phyloP scores from a whole-genome alignment of 2,113 vertebrate genomes.

The Macaca fascicularis region T2T-MFA8v1.1 NC_088388.1:5228501-5229000 shows the following conservation, averaged over 20 bases:
- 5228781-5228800: too few relatives aligned
- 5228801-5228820: too few relatives aligned
- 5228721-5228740: neutral
- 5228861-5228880: neutral
- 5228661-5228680: neutral
- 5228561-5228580: rapidly evolving
- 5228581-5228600: neutral
- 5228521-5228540: too few relatives aligned
- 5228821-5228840: rapidly evolving
- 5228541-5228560: rapidly evolving
- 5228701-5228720: rapidly evolving
- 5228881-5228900: neutral
- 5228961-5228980: too few relatives aligned
- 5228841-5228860: rapidly evolving
- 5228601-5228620: neutral
- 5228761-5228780: neutral
- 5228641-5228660: neutral
- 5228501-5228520: neutral
- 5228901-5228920: rapidly evolving
- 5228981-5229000: neutral
- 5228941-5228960: too few relatives aligned
- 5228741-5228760: neutral
- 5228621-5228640: neutral
- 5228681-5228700: neutral
- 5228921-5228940: neutral